Evolutionary conservation across 2,888 invertebrate species (phyloP).

Genomic region (Limnephilus marmoratus): DNA sequence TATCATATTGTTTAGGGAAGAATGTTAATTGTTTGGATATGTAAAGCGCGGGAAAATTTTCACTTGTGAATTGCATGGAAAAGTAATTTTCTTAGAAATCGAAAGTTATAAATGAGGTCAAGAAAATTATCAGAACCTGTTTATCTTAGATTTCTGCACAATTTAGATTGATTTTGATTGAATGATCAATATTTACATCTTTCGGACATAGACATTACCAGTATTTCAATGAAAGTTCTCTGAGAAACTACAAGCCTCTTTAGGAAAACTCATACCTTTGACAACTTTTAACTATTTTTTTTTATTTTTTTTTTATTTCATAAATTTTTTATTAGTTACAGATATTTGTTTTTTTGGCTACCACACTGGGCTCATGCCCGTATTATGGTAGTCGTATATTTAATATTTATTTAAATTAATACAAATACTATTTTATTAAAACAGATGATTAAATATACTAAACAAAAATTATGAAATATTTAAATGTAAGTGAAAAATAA

Average conservation of each 20-base stretch:
- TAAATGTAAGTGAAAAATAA: too few species aligned
- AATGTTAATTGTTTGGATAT: background rate
- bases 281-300: too few species aligned
- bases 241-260: background rate
- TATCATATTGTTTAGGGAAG: background rate
- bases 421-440: too few species aligned
- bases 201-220: background rate
- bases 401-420: too few species aligned
- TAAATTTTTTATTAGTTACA: too few species aligned
- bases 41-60: background rate
- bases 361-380: too few species aligned
- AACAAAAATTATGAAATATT: too few species aligned
- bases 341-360: too few species aligned
- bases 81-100: background rate
- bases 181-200: background rate
- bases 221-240: background rate
- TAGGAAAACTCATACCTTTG: too few species aligned
- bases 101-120: background rate
- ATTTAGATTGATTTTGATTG: background rate
- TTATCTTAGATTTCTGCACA: background rate
- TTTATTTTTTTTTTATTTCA: too few species aligned
- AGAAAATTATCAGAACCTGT: background rate
- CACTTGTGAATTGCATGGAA: background rate
- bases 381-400: too few species aligned
- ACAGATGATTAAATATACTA: too few species aligned